These are phyloP conservation scores for Catocala nupta DNA, from an alignment of 2,888 invertebrate species.

Conservation along the genomic window DNA sequence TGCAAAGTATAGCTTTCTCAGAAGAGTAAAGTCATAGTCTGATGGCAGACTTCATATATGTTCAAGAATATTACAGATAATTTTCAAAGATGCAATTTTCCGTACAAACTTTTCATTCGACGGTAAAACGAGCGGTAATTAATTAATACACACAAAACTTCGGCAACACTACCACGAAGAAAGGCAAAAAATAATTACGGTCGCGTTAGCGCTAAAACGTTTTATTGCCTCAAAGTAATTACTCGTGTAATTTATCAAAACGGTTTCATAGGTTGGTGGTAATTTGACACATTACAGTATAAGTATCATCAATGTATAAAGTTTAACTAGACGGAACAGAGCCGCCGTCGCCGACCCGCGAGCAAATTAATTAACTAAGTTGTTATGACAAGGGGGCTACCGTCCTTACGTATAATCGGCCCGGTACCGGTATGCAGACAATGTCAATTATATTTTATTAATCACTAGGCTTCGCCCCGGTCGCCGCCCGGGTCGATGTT, in stretches of 20 bases:
- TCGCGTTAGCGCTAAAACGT: conserved; percentile 7
- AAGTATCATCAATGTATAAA: conserved; percentile 47
- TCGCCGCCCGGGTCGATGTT: too few species aligned
- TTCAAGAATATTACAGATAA: too few species aligned
- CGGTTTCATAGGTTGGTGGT: conserved; percentile 48
- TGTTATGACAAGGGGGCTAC: conserved; percentile 32
- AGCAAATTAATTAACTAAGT: conserved; percentile 65
- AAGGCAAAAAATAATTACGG: conserved; percentile 14
- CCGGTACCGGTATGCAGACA: conserved; percentile 49
- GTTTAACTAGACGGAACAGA: conserved; percentile 62
- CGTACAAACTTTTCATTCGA: too few species aligned
- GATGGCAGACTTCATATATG: too few species aligned
- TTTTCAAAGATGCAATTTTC: too few species aligned
- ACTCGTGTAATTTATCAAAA: conserved; percentile 62
- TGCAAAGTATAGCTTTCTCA: too few species aligned
- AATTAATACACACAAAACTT: too few species aligned
- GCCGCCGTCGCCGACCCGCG: conserved; percentile 21
- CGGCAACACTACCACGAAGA: not conserved
- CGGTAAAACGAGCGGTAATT: too few species aligned
- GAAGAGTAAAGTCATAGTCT: too few species aligned
- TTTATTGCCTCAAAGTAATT: conserved; percentile 36
- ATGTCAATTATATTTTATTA: conserved; percentile 53
- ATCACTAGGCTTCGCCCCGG: conserved; percentile 14
- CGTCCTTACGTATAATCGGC: conserved; percentile 42
- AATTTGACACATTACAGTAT: conserved; percentile 58